Percentiles rank a stretch among this genome's conserved stretches.
Evolutionary conservation across 2,113 vertebrate genomes (phyloP).

Genomic region (Petroica traversi): DNA sequence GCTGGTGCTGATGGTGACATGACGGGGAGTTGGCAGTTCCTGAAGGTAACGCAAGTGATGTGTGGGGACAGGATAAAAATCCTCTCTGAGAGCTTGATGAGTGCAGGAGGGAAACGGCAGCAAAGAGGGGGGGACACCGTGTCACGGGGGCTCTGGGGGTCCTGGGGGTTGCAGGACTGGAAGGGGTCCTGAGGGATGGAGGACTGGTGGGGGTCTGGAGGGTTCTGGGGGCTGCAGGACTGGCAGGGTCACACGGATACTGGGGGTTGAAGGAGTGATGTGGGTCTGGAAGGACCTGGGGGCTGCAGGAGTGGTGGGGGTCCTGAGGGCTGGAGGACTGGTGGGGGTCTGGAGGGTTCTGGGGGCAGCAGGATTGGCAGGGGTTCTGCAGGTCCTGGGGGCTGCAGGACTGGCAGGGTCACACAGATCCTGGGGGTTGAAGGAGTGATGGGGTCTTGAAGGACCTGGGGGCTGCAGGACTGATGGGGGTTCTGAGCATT

Average conservation of each 20-base stretch:
- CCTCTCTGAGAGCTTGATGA: not conserved
- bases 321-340: not conserved
- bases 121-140: fast-evolving
- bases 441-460: too few species aligned
- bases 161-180: too few species aligned
- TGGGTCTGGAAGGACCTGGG: too few species aligned
- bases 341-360: not conserved
- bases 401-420: not conserved
- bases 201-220: not conserved
- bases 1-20: conserved; percentile 1
- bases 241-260: fast-evolving
- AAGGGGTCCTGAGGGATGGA: not conserved
- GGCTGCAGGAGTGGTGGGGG: not conserved
- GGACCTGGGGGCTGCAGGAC: not conserved
- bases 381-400: not conserved
- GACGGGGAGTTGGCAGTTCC: conserved; percentile 26
- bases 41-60: not conserved
- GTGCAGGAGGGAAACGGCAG: not conserved
- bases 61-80: not conserved
- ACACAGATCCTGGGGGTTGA: fast-evolving
- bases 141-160: fast-evolving
- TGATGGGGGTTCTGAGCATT: not conserved
- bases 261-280: not conserved
- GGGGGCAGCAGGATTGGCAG: not conserved
- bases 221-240: not conserved